These are phyloP conservation scores for Drosophila prolongata DNA, from an alignment of 2,888 invertebrate genomes.

Conservation along the genomic window DNA sequence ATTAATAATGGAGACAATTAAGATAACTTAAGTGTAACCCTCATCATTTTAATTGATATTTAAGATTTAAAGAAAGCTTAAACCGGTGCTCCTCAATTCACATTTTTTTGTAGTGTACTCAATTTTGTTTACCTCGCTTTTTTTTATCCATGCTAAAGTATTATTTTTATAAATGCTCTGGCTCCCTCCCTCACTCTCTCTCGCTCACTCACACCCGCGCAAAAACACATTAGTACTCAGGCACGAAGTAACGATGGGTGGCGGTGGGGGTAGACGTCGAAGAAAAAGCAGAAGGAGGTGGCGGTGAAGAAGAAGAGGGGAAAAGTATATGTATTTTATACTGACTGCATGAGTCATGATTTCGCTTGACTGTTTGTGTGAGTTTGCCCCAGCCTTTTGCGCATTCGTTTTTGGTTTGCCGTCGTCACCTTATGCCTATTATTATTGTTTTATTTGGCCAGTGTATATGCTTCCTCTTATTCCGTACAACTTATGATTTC, in stretches of 20 bases:
- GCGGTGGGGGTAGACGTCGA: constrained; percentile 30
- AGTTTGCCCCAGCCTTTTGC: constrained; percentile 66
- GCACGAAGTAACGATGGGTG: constrained; percentile 73
- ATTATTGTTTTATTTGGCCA: constrained; percentile 67
- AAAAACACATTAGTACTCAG: constrained; percentile 79
- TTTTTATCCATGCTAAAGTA: constrained; percentile 50
- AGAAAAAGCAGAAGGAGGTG: constrained; percentile 39
- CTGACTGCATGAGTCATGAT: constrained; percentile 77
- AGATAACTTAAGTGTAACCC: too few relatives aligned
- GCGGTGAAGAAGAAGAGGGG: constrained; percentile 18
- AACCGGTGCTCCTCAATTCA: too few relatives aligned
- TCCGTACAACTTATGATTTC: constrained; percentile 71
- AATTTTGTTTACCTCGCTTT: constrained; percentile 12
- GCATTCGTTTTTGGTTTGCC: constrained; percentile 70
- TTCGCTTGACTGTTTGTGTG: constrained; percentile 41
- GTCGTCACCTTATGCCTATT: constrained; percentile 80
- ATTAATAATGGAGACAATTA: too few relatives aligned
- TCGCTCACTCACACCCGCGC: constrained; percentile 32
- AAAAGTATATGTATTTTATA: constrained; percentile 45
- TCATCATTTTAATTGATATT: too few relatives aligned
- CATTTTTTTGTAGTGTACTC: not conserved
- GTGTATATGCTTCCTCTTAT: constrained; percentile 22
- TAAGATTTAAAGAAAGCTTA: too few relatives aligned
- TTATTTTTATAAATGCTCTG: constrained; percentile 69
- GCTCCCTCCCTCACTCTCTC: constrained; percentile 38